Percentiles rank a stretch among this genome's conserved stretches.
Conservation (phyloP, 1,140 invertebrate genomes). For the Spodoptera frugiperda region DNA sequence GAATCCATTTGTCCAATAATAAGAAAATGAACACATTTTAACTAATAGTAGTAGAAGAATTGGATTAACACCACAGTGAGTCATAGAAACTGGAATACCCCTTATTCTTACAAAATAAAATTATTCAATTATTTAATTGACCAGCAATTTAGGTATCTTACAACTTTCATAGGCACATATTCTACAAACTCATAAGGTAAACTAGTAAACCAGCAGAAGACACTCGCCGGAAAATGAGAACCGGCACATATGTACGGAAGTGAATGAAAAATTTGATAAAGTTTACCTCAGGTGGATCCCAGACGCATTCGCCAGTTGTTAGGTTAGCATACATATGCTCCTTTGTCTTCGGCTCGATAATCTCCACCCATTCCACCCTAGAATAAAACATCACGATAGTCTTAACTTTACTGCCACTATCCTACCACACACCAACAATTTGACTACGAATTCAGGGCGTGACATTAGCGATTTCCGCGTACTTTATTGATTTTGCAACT, state of each 20-base stretch:
- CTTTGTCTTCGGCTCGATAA: constrained; percentile 98
- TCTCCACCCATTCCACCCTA: constrained; percentile 99
- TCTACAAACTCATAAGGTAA: not conserved
- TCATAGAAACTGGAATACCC: not conserved
- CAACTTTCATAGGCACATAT: too few relatives aligned
- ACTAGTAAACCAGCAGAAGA: not conserved
- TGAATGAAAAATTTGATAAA: not conserved
- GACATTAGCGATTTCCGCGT: constrained; percentile 85
- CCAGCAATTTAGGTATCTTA: too few relatives aligned
- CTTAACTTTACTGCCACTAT: constrained; percentile 59
- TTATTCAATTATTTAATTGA: too few relatives aligned
- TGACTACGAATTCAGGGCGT: constrained; percentile 78
- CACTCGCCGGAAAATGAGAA: not conserved
- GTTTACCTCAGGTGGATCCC: constrained; percentile 95
- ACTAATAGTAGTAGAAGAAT: not conserved
- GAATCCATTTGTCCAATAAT: too few relatives aligned
- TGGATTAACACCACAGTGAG: not conserved
- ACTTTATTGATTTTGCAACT: constrained; percentile 86
- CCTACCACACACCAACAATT: constrained; percentile 67
- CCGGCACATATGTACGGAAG: constrained; percentile 22
- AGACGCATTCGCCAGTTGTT: constrained; percentile 98
- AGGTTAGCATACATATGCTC: constrained; percentile 99
- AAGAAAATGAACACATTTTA: too few relatives aligned
- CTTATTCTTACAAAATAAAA: not conserved
- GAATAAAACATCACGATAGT: constrained; percentile 81